Conservation (phyloP, 2,113 vertebrate species). For the Trochalopteron elliotii region DNA sequence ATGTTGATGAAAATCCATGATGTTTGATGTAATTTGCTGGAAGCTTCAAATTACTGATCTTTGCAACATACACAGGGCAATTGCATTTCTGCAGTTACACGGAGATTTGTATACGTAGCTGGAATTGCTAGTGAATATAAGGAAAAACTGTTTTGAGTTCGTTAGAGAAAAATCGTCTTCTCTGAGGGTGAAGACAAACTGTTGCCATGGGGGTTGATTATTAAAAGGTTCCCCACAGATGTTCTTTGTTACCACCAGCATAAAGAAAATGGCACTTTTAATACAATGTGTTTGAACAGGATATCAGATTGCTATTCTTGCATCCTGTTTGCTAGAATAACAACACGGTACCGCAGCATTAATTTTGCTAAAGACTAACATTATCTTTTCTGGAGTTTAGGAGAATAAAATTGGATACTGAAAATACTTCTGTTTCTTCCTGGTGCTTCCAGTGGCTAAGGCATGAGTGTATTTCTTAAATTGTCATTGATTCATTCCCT, state of each 20-base stretch:
- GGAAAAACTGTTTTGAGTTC: neutral
- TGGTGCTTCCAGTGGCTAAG: neutral
- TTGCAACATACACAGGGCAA: neutral
- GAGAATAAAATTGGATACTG: neutral
- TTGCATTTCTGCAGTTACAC: neutral
- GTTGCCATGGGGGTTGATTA: neutral
- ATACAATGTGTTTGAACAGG: neutral
- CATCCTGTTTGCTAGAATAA: neutral
- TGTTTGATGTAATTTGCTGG: neutral
- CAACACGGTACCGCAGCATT: neutral
- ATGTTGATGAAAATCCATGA: neutral
- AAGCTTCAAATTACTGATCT: neutral
- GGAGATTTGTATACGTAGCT: rapidly evolving
- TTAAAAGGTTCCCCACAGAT: neutral
- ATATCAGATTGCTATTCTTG: neutral
- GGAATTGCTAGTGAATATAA: neutral
- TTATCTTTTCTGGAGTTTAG: neutral
- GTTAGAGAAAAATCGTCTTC: neutral
- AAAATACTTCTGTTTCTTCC: neutral
- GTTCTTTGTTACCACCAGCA: neutral
- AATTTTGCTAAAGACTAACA: neutral
- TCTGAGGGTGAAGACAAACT: neutral
- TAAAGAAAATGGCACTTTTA: neutral
- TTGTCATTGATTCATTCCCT: neutral
- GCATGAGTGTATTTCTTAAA: neutral